Conservation (phyloP, 2,797 vertebrate species). For the Spinus pinus region DNA sequence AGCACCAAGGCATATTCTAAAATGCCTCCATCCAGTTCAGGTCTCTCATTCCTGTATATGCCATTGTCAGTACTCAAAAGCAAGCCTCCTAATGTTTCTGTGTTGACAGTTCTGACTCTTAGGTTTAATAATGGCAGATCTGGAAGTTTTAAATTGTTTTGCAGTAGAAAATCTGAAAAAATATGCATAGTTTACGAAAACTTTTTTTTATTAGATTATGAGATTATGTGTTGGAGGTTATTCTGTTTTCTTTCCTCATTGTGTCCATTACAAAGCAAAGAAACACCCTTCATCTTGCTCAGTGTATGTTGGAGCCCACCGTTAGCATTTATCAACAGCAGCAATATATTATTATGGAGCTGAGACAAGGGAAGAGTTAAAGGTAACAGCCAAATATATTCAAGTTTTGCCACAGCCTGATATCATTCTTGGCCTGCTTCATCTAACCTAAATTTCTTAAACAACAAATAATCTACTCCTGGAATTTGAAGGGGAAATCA, state of each 20-base stretch:
- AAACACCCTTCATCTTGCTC: background rate
- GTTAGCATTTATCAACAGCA: background rate
- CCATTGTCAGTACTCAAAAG: background rate
- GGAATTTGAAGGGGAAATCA: background rate
- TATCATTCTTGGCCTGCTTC: background rate
- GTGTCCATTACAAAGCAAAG: background rate
- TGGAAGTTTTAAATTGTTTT: background rate
- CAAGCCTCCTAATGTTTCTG: background rate
- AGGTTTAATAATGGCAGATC: background rate
- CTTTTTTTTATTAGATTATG: accelerated
- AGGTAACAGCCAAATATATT: background rate
- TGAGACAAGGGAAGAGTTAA: background rate
- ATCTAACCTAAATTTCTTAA: background rate
- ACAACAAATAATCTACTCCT: background rate
- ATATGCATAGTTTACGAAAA: background rate
- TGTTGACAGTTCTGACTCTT: background rate
- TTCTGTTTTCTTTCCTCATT: background rate
- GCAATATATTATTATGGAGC: background rate
- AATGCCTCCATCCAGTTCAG: background rate
- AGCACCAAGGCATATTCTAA: background rate
- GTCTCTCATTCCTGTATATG: background rate
- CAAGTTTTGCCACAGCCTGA: background rate
- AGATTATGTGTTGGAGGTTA: accelerated
- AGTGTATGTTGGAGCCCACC: background rate
- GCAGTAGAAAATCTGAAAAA: background rate